Evolutionary conservation across 2,888 invertebrate genomes (phyloP).

Genomic region (Drosophila prostipennis): DNA sequence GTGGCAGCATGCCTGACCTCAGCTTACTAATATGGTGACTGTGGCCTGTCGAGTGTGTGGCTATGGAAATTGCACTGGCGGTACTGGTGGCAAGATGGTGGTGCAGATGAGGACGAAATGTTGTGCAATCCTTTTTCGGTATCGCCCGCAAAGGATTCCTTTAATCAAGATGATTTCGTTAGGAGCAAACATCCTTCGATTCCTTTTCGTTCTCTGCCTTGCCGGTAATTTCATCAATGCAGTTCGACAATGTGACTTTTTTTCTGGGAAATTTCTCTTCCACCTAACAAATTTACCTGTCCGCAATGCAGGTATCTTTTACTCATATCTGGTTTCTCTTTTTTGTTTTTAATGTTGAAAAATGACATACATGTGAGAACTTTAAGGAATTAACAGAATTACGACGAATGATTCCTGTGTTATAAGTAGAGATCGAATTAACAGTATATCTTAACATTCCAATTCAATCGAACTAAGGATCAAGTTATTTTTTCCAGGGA

Average conservation of each 20-base stretch:
- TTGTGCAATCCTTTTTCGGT: not conserved
- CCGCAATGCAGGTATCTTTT: not conserved
- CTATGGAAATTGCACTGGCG: constrained; percentile 16
- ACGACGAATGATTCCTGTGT: no score
- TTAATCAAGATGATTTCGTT: not conserved
- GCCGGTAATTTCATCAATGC: not conserved
- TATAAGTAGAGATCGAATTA: no score
- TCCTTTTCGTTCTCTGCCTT: not conserved
- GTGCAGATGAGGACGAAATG: not conserved
- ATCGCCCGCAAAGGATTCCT: not conserved
- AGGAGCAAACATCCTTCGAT: not conserved
- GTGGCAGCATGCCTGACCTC: constrained; percentile 34
- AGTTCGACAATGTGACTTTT: not conserved
- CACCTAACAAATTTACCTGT: not conserved
- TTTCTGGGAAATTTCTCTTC: not conserved
- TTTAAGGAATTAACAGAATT: no score
- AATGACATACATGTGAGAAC: no score
- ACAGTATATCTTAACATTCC: no score
- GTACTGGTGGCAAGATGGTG: not conserved
- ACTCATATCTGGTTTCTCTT: not conserved
- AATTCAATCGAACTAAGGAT: no score
- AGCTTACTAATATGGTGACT: constrained; percentile 36
- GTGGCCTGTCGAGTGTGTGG: constrained; percentile 25
- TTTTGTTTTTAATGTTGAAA: no score
- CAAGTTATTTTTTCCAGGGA: no score